phyloP scores from a whole-genome alignment of 2,888 invertebrate genomes.

The Ashinkailepas kermadecensis region DNA sequence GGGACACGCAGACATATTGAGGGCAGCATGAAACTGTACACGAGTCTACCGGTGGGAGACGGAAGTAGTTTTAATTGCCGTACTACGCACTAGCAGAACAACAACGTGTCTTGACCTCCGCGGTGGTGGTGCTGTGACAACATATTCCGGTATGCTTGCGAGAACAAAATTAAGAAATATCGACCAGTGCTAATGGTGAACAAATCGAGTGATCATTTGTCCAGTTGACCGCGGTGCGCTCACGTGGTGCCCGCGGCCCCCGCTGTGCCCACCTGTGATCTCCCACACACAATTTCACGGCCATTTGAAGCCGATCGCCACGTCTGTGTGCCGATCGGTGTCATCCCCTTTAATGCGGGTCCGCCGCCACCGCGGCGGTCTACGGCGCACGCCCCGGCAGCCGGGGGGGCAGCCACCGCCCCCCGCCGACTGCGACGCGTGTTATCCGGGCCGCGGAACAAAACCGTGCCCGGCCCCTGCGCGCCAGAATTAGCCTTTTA shows the following conservation, averaged over 20 bases:
- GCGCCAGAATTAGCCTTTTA: slow-evolving; percentile 16
- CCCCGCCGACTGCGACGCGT: background rate
- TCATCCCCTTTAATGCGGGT: background rate
- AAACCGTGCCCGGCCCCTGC: background rate
- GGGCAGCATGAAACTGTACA: no score
- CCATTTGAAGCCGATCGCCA: background rate
- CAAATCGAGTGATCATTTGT: background rate
- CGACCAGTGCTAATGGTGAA: background rate
- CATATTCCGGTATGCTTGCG: no score
- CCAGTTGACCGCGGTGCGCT: no score
- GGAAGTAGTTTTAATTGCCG: no score
- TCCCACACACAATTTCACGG: background rate
- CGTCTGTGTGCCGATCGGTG: background rate
- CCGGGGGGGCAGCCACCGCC: background rate
- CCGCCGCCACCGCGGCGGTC: background rate
- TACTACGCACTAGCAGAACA: no score
- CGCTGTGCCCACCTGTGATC: background rate
- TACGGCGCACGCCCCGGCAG: background rate
- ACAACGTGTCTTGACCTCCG: no score
- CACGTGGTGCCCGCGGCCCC: background rate
- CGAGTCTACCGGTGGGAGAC: no score
- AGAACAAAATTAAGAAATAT: no score
- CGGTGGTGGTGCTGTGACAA: no score
- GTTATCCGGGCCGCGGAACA: background rate
- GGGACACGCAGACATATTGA: no score